A percentile compares a stretch with the other conserved stretches of the same genome.
Conservation (phyloP, 2,797 vertebrate genomes). For the Oophaga sylvatica region DNA sequence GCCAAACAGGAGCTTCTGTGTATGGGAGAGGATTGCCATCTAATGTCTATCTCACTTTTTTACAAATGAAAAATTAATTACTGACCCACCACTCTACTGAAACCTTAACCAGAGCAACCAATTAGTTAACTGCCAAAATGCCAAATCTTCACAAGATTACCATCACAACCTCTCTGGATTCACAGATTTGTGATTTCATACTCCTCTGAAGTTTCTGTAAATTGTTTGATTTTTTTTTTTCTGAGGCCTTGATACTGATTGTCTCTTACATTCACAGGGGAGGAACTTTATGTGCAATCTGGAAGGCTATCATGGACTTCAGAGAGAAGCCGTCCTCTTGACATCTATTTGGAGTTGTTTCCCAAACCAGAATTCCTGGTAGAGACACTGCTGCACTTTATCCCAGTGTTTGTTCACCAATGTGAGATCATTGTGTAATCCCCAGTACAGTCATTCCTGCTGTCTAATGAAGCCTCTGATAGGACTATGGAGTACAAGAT, state of each 20-base stretch:
- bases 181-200: too few relatives aligned
- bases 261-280: slow-evolving; percentile 77
- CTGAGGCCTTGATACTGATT: neutral
- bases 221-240: neutral
- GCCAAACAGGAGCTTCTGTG: too few relatives aligned
- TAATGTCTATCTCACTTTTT: too few relatives aligned
- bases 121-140: too few relatives aligned
- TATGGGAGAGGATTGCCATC: too few relatives aligned
- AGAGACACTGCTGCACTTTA: slow-evolving; percentile 80
- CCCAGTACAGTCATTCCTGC: slow-evolving; percentile 67
- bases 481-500: neutral
- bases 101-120: too few relatives aligned
- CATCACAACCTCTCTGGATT: too few relatives aligned
- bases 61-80: too few relatives aligned
- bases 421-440: slow-evolving; percentile 75
- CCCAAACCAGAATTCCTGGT: slow-evolving; percentile 64
- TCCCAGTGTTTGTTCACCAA: slow-evolving; percentile 86
- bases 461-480: neutral
- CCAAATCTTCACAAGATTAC: too few relatives aligned
- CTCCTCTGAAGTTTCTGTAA: neutral
- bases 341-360: slow-evolving; percentile 50
- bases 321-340: slow-evolving; percentile 81
- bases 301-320: slow-evolving; percentile 91
- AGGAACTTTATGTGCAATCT: slow-evolving; percentile 90
- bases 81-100: too few relatives aligned